Percentiles rank a stretch among this genome's conserved stretches.
Conservation (phyloP, 1,140 invertebrate species). For the Lepidostoma basale region DNA sequence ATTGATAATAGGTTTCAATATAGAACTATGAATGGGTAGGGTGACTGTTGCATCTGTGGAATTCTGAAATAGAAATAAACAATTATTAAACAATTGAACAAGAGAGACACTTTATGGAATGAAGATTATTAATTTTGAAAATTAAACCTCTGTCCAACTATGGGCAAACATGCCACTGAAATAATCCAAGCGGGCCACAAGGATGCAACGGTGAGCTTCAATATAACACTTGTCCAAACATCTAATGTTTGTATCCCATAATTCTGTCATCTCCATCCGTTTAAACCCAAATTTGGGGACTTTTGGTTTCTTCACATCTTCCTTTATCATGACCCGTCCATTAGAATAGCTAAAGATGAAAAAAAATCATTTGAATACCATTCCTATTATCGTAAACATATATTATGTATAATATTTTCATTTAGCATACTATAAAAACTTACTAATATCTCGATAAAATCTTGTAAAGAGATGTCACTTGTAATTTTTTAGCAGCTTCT, state of each 20-base stretch:
- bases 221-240: constrained; percentile 65
- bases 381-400: not conserved
- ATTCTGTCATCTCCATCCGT: constrained; percentile 55
- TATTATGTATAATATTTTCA: no score
- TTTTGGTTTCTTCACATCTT: constrained; percentile 16
- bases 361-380: not conserved
- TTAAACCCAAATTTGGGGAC: constrained; percentile 41
- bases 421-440: no score
- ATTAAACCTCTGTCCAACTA: constrained; percentile 71
- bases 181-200: constrained; percentile 74
- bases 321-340: constrained; percentile 35
- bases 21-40: constrained; percentile 58
- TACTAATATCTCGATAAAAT: constrained; percentile 59
- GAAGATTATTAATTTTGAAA: not conserved
- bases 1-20: constrained; percentile 66
- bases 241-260: constrained; percentile 67
- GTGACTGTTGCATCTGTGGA: constrained; percentile 55
- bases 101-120: no score
- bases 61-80: constrained; percentile 53
- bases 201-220: constrained; percentile 74
- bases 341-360: constrained; percentile 38
- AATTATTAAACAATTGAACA: not conserved
- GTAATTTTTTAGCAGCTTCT: constrained; percentile 63
- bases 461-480: constrained; percentile 58
- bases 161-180: constrained; percentile 76